Conservation (phyloP, 2,797 vertebrate species). For the Arnoldichthys spilopterus region DNA sequence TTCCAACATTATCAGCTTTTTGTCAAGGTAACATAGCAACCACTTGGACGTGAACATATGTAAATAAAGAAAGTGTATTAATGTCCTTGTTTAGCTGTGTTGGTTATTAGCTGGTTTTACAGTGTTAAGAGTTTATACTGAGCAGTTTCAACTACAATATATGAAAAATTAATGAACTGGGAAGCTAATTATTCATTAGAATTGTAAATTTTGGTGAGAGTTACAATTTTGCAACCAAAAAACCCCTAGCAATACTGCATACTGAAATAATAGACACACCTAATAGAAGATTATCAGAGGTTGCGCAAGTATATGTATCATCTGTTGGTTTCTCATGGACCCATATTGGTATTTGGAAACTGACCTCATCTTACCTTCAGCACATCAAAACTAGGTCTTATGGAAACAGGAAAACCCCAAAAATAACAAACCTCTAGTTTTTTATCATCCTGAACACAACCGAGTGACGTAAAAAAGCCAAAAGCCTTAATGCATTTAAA, state of each 20-base stretch:
- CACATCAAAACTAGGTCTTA: background rate
- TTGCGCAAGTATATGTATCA: constrained; percentile 14
- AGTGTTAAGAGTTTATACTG: background rate
- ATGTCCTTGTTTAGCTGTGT: background rate
- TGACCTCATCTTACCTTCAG: background rate
- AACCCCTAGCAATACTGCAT: background rate
- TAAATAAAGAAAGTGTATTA: background rate
- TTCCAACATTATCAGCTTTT: constrained; percentile 13
- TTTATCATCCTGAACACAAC: too few species aligned
- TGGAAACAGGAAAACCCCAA: background rate
- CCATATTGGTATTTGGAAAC: background rate
- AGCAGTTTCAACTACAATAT: background rate
- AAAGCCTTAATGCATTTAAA: too few species aligned
- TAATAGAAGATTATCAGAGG: background rate
- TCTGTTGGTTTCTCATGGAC: constrained; percentile 27
- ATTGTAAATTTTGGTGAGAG: too few species aligned
- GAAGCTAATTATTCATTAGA: background rate
- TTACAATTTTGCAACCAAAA: background rate
- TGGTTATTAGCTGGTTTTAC: background rate
- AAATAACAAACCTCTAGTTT: background rate
- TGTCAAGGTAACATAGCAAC: constrained; percentile 15
- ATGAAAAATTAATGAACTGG: background rate
- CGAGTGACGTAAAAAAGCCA: too few species aligned
- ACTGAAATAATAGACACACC: background rate
- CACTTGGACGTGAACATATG: background rate